Evolutionary conservation across 2,113 vertebrate species (phyloP), one percentile per base, ranked within the genome.

Genomic region (Leucopsar rothschildi): DNA sequence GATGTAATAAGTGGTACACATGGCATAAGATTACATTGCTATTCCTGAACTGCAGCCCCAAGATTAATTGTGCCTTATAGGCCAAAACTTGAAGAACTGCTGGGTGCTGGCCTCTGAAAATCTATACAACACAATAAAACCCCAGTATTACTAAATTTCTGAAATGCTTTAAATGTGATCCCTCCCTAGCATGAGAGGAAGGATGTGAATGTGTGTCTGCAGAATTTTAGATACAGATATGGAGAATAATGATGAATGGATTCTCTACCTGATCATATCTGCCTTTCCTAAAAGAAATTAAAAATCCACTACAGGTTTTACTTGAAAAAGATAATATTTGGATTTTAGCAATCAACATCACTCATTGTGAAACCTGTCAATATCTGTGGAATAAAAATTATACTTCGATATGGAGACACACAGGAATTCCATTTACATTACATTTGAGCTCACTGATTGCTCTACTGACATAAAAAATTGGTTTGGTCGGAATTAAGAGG

Each of bases 361-460:
- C 23, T 92, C 49, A 69, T 21, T 1, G 22, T 31, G 72, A 93
- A 78, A 95, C 55, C 18, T 2, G 0, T 88, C 31, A 60, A 8
- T 87, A 88, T 49, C 72, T 75, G 35, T 72, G 65, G 73, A 90
- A 82, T 76, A 77, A 93, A 90, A 89, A 79, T 73, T n/a, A 56
- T 33, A 19, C 21, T 78, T 72, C 20, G 33, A 31, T 94, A 75
- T 71, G 44, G 53, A 39, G n/a, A 81, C 52, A 82, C 44, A 73
- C 25, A 78, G 47, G 76, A 96, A 94, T 96, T 80, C 52, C 24
- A 81, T 87, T 94, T 93, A 92, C 76, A 94, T 65, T 97, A 82
- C 75, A 88, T 68, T 86, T 81, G 85, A 92, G 65, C 59, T 82
- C 64, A 55, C 37, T 96, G 75, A 95, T 87, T 95, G 76, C 63